Base-by-base conservation (phyloP, 2,797 vertebrate genomes). In the Erethizon dorsatum region DNA sequence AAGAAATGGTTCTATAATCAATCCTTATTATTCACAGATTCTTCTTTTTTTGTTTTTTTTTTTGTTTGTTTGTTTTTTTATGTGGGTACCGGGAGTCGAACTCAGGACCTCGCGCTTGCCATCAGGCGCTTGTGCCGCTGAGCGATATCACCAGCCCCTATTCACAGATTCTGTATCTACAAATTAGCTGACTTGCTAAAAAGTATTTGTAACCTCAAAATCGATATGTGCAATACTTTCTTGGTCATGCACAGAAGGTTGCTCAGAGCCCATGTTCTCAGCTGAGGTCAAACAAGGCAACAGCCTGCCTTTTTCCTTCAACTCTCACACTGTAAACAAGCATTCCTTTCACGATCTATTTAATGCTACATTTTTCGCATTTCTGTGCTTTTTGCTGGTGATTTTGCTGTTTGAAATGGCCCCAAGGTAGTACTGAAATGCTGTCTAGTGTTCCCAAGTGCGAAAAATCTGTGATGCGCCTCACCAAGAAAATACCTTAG, bases 301-400 rank as follows among this genome's bases (percentile, higher is more conserved):
- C 1, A 3, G 59, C 41, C 5, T 1, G 50, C 47, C 37, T 77
- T 69, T 73, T 12, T 37, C 45, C 75, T 75, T 71, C 31, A 17
- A 18, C 52, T 92, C 31, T 71, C 75, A 45, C 47, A 4, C 45
- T 56, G 41, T 52, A 90, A 95, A 91, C 67, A 86, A 94, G 89
- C 2, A 5, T 78, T 57, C 80, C 80, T 94, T 83, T 86, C 84
- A 93, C 0, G 0, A 82, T 90, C 88, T 90, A n/a, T 56, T 96
- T 87, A 88, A 73, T 57, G 33, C 50, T 57, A 75, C 5, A 12
- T 61, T 92, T 92, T 61, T 71, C n/a, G 28, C 28, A 57, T 85
- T 67, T 90, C 71, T 65, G n/a, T 56, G 83, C 59, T 94, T 91
- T 92, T 37, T 65, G 52, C 57, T 41, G 41, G 90, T 75, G 56